Percentiles rank a stretch among this genome's conserved stretches.
Evolutionary conservation across 2,797 vertebrate species (phyloP).

Genomic region (Enteromius mattozi): DNA sequence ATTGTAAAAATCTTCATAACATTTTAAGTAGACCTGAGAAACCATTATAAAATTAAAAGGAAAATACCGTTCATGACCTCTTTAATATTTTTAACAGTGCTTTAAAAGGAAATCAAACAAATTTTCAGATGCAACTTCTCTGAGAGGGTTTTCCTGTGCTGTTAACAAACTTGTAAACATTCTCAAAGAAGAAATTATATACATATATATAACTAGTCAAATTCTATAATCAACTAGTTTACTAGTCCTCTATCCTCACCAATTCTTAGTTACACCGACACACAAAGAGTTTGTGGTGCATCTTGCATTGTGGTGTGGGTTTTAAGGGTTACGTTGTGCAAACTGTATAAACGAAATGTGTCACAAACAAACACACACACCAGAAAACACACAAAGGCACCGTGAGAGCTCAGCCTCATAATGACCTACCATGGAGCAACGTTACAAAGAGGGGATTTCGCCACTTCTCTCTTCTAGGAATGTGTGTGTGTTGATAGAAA

Average conservation of each 20-base stretch:
- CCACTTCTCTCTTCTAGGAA: constrained; percentile 58
- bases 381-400: constrained; percentile 27
- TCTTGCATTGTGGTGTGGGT: background rate
- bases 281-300: background rate
- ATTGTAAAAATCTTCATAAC: background rate
- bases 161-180: background rate
- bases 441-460: constrained; percentile 52
- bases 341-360: background rate
- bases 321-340: background rate
- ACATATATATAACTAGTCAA: background rate
- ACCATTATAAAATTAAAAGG: no score
- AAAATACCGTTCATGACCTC: no score
- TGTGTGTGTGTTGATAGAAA: constrained; percentile 50
- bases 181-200: background rate
- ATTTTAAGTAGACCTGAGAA: background rate
- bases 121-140: background rate
- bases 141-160: background rate
- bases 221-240: background rate
- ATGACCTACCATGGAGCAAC: constrained; percentile 36
- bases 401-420: constrained; percentile 23
- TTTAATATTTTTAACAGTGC: background rate
- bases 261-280: background rate
- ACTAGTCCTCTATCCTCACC: background rate
- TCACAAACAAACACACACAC: constrained; percentile 8
- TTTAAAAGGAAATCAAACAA: background rate